Conservation (phyloP, 2,113 vertebrate species). For the Platichthys stellatus region DNA sequence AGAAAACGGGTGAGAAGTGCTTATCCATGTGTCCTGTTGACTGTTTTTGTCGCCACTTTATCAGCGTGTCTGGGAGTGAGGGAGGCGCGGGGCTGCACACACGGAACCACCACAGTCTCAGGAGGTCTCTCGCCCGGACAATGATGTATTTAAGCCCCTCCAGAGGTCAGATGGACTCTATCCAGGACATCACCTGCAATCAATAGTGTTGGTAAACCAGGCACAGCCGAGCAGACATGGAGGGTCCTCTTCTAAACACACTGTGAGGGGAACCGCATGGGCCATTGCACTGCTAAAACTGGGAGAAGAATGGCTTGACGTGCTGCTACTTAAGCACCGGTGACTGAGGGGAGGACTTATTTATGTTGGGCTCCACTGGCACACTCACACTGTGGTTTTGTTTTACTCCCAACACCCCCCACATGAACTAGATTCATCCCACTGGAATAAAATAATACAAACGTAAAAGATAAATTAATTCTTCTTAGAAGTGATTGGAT, state of each 20-base stretch:
- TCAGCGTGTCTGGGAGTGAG: slow-evolving; percentile 70
- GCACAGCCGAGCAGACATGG: slow-evolving; percentile 75
- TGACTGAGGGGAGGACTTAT: slow-evolving; percentile 46
- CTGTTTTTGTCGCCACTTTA: slow-evolving; percentile 74
- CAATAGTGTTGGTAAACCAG: slow-evolving; percentile 84
- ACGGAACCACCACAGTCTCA: slow-evolving; percentile 75
- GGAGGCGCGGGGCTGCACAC: slow-evolving; percentile 45
- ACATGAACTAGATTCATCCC: neutral
- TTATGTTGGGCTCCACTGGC: slow-evolving; percentile 46
- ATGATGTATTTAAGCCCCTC: slow-evolving; percentile 84
- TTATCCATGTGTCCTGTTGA: slow-evolving; percentile 73
- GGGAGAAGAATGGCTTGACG: slow-evolving; percentile 73
- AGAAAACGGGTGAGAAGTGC: slow-evolving; percentile 66
- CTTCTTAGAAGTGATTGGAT: too few species aligned
- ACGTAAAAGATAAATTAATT: neutral
- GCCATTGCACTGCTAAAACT: slow-evolving; percentile 80
- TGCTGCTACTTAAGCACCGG: slow-evolving; percentile 55
- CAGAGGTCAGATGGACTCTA: slow-evolving; percentile 83
- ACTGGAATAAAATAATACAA: neutral
- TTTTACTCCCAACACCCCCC: neutral
- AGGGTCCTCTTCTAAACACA: slow-evolving; percentile 77
- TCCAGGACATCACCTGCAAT: slow-evolving; percentile 84
- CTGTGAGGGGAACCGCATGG: slow-evolving; percentile 73
- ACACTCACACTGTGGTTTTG: slow-evolving; percentile 7
- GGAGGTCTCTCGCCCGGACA: slow-evolving; percentile 77